phyloP scores from a whole-genome alignment of 2,797 vertebrate species.

The Pteropus rufus region DNA sequence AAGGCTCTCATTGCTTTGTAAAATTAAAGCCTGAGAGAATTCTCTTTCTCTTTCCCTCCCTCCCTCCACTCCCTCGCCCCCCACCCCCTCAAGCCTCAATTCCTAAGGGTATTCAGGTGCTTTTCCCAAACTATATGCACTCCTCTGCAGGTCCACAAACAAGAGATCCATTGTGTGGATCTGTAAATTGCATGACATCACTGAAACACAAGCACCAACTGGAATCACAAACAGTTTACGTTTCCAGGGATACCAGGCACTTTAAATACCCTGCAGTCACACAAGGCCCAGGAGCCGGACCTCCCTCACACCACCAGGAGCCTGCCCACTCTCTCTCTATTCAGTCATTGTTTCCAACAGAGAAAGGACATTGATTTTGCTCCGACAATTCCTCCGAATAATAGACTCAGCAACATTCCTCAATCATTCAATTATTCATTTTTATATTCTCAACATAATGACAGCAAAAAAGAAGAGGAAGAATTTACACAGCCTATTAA shows the following conservation, averaged over 20 bases:
- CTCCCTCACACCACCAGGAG: conserved; percentile 53
- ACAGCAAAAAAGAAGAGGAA: conserved; percentile 64
- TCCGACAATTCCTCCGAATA: conserved; percentile 3
- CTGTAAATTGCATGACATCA: conserved; percentile 65
- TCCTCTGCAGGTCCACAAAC: background rate
- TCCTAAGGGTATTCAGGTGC: conserved; percentile 43
- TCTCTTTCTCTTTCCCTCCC: too few species aligned
- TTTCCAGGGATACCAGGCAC: conserved; percentile 73
- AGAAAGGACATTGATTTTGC: conserved; percentile 13
- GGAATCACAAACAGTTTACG: conserved; percentile 44
- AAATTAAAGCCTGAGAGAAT: conserved; percentile 35
- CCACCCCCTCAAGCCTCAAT: background rate
- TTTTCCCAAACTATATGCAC: conserved; percentile 12
- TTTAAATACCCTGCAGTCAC: conserved; percentile 53
- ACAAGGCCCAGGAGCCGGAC: conserved; percentile 39
- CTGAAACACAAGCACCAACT: conserved; percentile 58
- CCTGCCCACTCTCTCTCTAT: conserved; percentile 55
- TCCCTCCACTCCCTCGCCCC: too few species aligned
- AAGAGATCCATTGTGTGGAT: conserved; percentile 68
- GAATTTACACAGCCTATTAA: conserved; percentile 73
- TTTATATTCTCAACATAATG: conserved; percentile 70
- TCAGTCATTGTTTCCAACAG: conserved; percentile 47
- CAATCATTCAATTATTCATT: conserved; percentile 66
- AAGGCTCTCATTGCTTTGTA: background rate
- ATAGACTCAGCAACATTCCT: conserved; percentile 63